Conservation (phyloP, 2,113 vertebrate species). For the Macrotus californicus region DNA sequence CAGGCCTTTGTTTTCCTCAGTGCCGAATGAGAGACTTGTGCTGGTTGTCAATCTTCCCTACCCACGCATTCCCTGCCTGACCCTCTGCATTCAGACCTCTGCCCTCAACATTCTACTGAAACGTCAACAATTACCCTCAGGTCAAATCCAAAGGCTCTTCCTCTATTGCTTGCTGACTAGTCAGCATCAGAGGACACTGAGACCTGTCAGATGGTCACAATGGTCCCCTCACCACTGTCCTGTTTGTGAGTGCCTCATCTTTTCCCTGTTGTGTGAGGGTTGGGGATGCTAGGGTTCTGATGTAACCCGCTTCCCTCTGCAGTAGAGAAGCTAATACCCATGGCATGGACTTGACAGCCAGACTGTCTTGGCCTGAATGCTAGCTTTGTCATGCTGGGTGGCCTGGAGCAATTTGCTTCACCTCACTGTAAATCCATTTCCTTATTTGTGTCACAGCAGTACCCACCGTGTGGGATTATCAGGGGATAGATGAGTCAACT, state of each 20-base stretch:
- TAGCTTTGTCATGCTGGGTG: neutral
- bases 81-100: neutral
- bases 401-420: neutral
- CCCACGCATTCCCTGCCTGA: neutral
- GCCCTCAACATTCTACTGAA: neutral
- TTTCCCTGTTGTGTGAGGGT: neutral
- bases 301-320: neutral
- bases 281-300: neutral
- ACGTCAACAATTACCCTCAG: rapidly evolving
- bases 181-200: neutral
- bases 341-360: rapidly evolving
- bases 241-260: rapidly evolving
- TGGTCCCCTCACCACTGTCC: too few species aligned
- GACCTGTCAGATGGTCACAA: neutral
- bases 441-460: neutral
- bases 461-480: neutral
- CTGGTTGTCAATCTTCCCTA: neutral
- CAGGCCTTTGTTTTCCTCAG: neutral
- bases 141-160: neutral
- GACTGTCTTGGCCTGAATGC: neutral
- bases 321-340: neutral
- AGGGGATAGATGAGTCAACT: neutral
- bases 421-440: neutral
- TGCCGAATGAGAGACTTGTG: neutral
- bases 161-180: neutral